Conservation (phyloP, 2,113 vertebrate species). For the Orycteropus afer region DNA sequence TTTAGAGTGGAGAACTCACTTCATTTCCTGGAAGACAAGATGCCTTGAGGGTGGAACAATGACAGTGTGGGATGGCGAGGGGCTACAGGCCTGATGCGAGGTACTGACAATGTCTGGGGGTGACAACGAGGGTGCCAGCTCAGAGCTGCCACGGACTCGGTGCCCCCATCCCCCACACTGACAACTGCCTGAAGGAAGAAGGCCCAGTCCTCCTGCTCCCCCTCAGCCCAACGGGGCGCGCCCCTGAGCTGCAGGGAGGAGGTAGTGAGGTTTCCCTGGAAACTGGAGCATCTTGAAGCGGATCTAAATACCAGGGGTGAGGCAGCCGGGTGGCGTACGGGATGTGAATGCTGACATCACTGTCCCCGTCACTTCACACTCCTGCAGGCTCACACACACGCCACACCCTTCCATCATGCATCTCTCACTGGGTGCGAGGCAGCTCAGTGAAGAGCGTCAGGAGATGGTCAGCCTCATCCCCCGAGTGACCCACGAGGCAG, state of each 20-base stretch:
- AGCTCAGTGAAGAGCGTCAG: not conserved
- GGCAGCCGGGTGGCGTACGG: not conserved
- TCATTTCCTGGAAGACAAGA: conserved; percentile 7
- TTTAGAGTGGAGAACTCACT: not conserved
- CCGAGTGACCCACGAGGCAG: not conserved
- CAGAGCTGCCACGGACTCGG: not conserved
- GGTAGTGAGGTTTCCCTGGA: conserved; percentile 33
- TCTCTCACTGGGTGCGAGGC: conserved; percentile 37
- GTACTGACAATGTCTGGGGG: not conserved
- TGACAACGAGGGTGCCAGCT: no score
- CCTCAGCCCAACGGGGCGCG: not conserved
- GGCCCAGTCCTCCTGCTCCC: not conserved
- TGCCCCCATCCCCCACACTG: not conserved
- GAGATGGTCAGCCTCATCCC: conserved; percentile 39
- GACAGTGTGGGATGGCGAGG: not conserved
- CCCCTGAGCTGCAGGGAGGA: not conserved
- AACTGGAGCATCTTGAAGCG: conserved; percentile 42
- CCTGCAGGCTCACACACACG: not conserved
- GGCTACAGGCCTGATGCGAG: not conserved
- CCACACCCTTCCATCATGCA: not conserved
- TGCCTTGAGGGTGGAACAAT: not conserved
- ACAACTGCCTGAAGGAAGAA: not conserved
- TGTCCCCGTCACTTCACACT: not conserved
- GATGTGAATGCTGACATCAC: not conserved
- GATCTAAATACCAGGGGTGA: not conserved